Evolutionary conservation across 2,888 invertebrate species (phyloP).

Genomic region (Leucophenga maculata): DNA sequence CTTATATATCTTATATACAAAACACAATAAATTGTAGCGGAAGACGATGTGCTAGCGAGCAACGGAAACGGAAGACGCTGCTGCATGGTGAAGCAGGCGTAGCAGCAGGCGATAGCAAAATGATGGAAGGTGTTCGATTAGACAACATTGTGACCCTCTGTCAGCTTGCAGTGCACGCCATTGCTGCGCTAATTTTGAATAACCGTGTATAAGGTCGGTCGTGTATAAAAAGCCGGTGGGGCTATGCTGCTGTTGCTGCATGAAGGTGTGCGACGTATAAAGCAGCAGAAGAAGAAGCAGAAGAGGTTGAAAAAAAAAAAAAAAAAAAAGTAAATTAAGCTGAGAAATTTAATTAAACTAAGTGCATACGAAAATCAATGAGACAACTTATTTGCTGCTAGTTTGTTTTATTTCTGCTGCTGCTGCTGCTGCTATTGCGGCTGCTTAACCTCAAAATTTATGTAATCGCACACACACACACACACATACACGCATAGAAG

Average conservation of each 20-base stretch:
- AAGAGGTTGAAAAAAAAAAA: not conserved
- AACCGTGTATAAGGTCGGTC: not conserved
- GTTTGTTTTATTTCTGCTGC: conserved; percentile 49
- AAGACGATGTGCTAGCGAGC: not conserved
- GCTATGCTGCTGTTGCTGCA: no score
- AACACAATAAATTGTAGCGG: not conserved
- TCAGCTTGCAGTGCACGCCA: not conserved
- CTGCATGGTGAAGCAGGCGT: not conserved
- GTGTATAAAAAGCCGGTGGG: not conserved
- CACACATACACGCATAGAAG: not conserved
- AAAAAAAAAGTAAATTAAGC: conserved; percentile 5
- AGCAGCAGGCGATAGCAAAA: no score
- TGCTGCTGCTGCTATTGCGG: conserved; percentile 33
- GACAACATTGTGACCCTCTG: not conserved
- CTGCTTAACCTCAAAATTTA: conserved; percentile 30
- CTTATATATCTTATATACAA: no score
- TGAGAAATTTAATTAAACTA: conserved; percentile 59
- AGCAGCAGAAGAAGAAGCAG: no score
- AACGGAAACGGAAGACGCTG: not conserved
- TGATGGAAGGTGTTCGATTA: no score
- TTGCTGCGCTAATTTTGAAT: not conserved
- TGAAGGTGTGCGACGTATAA: no score
- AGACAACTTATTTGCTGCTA: conserved; percentile 50
- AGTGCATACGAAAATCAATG: conserved; percentile 55
- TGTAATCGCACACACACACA: not conserved